phyloP scores from a whole-genome alignment of 2,113 vertebrate species.

The Panthera tigris region DNA sequence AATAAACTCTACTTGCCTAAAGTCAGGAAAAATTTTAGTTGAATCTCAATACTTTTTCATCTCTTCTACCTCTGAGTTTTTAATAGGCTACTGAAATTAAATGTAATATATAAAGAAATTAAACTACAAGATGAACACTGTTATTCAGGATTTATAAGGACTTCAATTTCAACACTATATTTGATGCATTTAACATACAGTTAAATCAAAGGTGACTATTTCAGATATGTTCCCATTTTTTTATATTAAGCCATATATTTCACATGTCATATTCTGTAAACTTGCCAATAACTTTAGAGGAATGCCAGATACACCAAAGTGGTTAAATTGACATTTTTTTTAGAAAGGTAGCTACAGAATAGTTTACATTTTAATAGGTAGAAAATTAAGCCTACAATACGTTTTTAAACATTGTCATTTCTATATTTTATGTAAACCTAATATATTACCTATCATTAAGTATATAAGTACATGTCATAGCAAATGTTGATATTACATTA shows the following conservation, averaged over 20 bases:
- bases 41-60: background rate
- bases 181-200: background rate
- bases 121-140: background rate
- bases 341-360: background rate
- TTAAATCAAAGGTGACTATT: background rate
- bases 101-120: background rate
- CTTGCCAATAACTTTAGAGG: background rate
- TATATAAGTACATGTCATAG: background rate
- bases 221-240: background rate
- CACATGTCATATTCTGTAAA: background rate
- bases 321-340: background rate
- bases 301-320: background rate
- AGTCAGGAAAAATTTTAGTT: background rate
- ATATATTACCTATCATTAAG: background rate
- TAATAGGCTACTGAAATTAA: slow-evolving; percentile 29
- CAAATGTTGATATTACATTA: background rate
- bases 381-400: background rate
- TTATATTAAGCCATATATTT: background rate
- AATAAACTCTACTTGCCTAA: slow-evolving; percentile 16
- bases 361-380: background rate
- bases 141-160: background rate
- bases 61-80: background rate
- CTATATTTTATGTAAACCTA: background rate
- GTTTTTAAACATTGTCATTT: background rate
- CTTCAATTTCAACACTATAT: background rate